Conservation (phyloP, 2,797 vertebrate genomes). For the Manis pentadactyla region DNA sequence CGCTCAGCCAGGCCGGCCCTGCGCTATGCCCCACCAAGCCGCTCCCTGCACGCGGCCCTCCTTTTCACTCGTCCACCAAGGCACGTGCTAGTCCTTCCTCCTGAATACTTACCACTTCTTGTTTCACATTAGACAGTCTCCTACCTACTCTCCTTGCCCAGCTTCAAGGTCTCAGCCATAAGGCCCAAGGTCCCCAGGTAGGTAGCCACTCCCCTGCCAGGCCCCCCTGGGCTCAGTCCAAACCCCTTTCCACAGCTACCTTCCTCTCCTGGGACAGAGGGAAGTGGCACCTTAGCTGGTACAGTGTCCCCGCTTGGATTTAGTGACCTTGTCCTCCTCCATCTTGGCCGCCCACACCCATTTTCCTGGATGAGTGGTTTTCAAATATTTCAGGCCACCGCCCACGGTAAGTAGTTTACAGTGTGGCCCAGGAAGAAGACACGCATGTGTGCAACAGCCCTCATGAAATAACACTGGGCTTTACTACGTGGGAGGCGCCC, state of each 20-base stretch:
- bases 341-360: not conserved
- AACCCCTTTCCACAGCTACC: not conserved
- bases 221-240: not conserved
- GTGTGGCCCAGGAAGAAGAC: not conserved
- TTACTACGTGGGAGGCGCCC: accelerated
- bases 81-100: not conserved
- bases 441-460: accelerated
- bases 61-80: too few species aligned
- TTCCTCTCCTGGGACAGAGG: not conserved
- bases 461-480: not conserved
- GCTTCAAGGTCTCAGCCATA: not conserved
- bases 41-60: not conserved
- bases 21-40: too few species aligned
- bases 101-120: accelerated
- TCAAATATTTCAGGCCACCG: not conserved
- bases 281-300: not conserved
- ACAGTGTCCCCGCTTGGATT: not conserved
- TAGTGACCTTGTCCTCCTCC: not conserved
- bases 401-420: not conserved
- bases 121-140: not conserved
- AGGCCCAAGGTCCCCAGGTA: not conserved
- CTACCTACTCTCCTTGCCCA: not conserved
- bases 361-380: not conserved
- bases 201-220: accelerated
- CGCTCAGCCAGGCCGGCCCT: accelerated